Conservation (phyloP, 2,113 vertebrate species). For the Leptocoma aspasia region DNA sequence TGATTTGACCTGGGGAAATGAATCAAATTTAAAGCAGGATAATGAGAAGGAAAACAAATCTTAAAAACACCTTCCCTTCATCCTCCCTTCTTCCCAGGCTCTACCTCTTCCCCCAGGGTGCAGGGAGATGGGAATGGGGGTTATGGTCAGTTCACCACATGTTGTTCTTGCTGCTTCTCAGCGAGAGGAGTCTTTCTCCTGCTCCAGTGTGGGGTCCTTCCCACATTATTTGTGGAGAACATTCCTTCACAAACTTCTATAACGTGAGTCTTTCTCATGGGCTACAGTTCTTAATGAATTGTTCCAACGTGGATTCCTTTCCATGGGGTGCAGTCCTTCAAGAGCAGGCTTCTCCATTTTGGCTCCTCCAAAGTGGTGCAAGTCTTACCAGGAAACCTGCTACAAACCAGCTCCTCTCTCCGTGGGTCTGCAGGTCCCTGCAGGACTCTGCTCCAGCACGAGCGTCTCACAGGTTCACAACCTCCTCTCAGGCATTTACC, state of each 20-base stretch:
- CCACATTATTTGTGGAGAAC: not conserved
- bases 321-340: not conserved
- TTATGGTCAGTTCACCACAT: not conserved
- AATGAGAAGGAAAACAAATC: not conserved
- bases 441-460: not conserved
- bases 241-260: not conserved
- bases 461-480: not conserved
- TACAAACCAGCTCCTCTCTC: not conserved
- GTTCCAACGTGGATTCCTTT: not conserved
- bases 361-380: not conserved
- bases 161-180: not conserved
- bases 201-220: not conserved
- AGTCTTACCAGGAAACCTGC: not conserved
- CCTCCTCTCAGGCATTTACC: not conserved
- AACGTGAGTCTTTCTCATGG: not conserved
- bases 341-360: not conserved
- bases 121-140: not conserved
- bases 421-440: fast-evolving
- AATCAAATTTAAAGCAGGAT: not conserved
- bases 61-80: not conserved
- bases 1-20: not conserved
- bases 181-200: not conserved
- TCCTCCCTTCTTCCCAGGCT: fast-evolving
- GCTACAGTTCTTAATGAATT: not conserved
- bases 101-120: not conserved